Conservation (phyloP, 2,888 invertebrate species). For the Agonum fuliginosum region DNA sequence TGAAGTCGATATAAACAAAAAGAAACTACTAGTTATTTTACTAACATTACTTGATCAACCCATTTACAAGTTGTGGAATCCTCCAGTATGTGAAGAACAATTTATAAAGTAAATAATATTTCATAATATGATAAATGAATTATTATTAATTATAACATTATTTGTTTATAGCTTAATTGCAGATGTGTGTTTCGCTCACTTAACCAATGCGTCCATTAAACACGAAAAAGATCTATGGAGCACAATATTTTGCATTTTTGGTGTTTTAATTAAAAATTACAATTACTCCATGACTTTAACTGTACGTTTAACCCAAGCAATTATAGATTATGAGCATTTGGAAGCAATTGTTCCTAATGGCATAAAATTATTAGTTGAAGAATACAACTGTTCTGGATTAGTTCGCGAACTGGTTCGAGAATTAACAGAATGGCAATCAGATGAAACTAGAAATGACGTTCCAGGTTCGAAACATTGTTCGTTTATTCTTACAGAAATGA, state of each 20-base stretch:
- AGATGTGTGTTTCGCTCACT: constrained; percentile 83
- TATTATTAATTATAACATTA: constrained; percentile 53
- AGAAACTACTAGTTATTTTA: constrained; percentile 34
- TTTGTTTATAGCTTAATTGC: constrained; percentile 78
- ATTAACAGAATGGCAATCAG: constrained; percentile 81
- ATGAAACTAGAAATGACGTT: constrained; percentile 73
- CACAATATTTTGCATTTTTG: constrained; percentile 86
- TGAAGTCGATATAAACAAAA: constrained; percentile 10
- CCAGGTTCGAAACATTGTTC: constrained; percentile 69
- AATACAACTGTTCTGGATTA: constrained; percentile 81
- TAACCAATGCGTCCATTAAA: constrained; percentile 79
- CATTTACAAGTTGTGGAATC: constrained; percentile 86
- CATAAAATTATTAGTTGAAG: constrained; percentile 80
- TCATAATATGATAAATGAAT: constrained; percentile 2
- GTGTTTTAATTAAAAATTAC: constrained; percentile 86
- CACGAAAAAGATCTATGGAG: constrained; percentile 79
- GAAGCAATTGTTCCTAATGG: constrained; percentile 81
- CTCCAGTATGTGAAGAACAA: constrained; percentile 87
- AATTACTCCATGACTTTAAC: constrained; percentile 88
- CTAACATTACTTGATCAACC: constrained; percentile 75
- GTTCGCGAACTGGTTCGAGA: constrained; percentile 84
- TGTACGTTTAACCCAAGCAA: constrained; percentile 82
- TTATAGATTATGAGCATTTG: constrained; percentile 85
- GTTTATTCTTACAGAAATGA: constrained; percentile 68
- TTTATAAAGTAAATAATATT: constrained; percentile 89